Conservation (phyloP, 2,797 vertebrate species). For the Neomorphus geoffroyi region DNA sequence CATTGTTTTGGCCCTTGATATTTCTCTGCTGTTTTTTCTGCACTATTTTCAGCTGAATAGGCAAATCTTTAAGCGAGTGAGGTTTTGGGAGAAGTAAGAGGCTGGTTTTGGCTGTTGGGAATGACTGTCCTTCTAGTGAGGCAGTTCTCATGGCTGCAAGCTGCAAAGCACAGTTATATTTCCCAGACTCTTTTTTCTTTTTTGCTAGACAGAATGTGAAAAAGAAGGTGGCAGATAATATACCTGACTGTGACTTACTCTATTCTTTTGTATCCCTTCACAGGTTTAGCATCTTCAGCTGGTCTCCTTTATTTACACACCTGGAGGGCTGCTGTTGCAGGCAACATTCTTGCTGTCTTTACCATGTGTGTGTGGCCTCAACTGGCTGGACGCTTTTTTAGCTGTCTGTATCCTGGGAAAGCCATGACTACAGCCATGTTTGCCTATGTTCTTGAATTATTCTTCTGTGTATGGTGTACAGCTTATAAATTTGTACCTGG, state of each 20-base stretch:
- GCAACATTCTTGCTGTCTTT: conserved; percentile 69
- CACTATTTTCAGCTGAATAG: not conserved
- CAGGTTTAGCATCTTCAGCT: conserved; percentile 66
- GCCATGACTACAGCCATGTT: conserved; percentile 70
- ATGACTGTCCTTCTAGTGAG: not conserved
- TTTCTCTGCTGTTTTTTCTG: not conserved
- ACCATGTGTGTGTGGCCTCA: conserved; percentile 71
- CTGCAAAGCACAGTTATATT: not conserved
- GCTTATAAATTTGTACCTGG: conserved; percentile 81
- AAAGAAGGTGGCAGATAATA: not conserved
- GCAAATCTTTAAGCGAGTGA: not conserved
- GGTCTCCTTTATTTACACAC: conserved; percentile 73
- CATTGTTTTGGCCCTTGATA: not conserved
- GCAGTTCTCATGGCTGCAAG: not conserved
- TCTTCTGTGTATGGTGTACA: conserved; percentile 79
- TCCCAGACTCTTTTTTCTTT: not conserved
- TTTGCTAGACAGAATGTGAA: not conserved
- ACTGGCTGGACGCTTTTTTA: conserved; percentile 49
- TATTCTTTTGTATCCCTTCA: not conserved
- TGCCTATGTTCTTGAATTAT: conserved; percentile 64
- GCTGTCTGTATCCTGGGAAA: conserved; percentile 62
- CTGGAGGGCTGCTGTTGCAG: conserved; percentile 72
- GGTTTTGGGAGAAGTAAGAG: not conserved
- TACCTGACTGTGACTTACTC: not conserved
- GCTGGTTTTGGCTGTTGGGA: not conserved